phyloP scores from a whole-genome alignment of 2,797 vertebrate species.

The Gallinago stenura region DNA sequence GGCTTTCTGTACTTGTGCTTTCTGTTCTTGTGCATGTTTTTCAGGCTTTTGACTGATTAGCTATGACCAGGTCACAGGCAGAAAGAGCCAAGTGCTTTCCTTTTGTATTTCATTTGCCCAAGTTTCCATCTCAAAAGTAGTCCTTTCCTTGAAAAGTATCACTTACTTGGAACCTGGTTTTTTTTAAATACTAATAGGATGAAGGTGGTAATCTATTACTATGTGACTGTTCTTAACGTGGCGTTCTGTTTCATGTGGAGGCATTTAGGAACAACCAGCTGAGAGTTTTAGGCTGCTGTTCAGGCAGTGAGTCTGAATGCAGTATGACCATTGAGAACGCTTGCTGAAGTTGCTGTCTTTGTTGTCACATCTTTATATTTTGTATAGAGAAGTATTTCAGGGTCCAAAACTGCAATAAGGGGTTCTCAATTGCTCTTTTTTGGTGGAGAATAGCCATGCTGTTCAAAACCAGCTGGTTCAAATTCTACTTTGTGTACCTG shows the following conservation, averaged over 20 bases:
- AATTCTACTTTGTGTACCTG: not conserved
- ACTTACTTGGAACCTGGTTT: not conserved
- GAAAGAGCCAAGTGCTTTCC: not conserved
- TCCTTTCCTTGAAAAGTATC: not conserved
- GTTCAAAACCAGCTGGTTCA: not conserved
- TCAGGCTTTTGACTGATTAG: not conserved
- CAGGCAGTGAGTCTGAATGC: not conserved
- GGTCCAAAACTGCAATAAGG: not conserved
- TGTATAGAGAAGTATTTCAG: not conserved
- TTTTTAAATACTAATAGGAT: not conserved
- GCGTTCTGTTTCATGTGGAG: not conserved
- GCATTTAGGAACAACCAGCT: not conserved
- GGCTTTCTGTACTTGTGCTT: not conserved
- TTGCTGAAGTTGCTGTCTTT: not conserved
- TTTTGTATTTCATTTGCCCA: not conserved
- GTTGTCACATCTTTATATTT: not conserved
- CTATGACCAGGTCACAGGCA: not conserved
- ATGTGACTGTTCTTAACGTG: not conserved
- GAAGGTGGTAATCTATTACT: not conserved
- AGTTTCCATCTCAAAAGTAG: not conserved
- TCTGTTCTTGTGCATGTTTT: fast-evolving
- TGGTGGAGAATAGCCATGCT: not conserved
- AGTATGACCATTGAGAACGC: not conserved
- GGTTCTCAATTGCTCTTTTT: not conserved
- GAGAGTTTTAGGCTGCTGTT: not conserved